A percentile compares a stretch with the other conserved stretches of the same genome.
phyloP scores from a whole-genome alignment of 1,140 invertebrate species.

The Lepidurus arcticus region DNA sequence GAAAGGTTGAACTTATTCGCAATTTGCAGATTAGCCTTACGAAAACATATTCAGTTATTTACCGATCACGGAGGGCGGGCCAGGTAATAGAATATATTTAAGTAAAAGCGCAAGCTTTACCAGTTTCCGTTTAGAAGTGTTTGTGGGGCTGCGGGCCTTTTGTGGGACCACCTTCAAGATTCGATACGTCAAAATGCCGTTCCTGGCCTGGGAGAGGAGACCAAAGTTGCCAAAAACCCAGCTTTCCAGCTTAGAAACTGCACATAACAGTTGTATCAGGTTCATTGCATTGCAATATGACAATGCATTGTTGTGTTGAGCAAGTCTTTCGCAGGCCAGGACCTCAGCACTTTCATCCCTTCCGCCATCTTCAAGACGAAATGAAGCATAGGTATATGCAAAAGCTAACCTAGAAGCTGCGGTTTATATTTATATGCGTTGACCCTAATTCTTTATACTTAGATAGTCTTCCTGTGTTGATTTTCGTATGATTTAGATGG shows the following conservation, averaged over 20 bases:
- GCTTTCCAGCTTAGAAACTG: too few relatives aligned
- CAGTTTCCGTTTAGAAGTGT: neutral
- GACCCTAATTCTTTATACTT: conserved; percentile 12
- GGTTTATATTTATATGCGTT: neutral
- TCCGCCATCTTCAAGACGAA: neutral
- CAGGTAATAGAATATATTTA: neutral
- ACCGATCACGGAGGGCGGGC: neutral
- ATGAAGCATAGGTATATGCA: neutral
- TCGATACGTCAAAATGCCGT: too few relatives aligned
- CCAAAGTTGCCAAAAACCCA: too few relatives aligned
- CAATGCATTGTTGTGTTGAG: neutral
- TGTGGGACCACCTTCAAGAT: neutral
- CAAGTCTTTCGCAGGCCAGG: neutral
- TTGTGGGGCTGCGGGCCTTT: neutral
- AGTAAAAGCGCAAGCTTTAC: neutral
- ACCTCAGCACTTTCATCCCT: neutral
- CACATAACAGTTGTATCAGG: neutral
- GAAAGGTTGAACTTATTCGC: neutral
- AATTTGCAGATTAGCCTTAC: neutral
- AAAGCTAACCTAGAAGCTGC: neutral
- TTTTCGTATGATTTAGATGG: neutral
- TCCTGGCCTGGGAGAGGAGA: too few relatives aligned
- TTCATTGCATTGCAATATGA: neutral
- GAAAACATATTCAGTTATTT: neutral
- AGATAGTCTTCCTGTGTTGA: neutral